phyloP scores from a whole-genome alignment of 1,140 invertebrate species.

The Hyphantria cunea region DNA sequence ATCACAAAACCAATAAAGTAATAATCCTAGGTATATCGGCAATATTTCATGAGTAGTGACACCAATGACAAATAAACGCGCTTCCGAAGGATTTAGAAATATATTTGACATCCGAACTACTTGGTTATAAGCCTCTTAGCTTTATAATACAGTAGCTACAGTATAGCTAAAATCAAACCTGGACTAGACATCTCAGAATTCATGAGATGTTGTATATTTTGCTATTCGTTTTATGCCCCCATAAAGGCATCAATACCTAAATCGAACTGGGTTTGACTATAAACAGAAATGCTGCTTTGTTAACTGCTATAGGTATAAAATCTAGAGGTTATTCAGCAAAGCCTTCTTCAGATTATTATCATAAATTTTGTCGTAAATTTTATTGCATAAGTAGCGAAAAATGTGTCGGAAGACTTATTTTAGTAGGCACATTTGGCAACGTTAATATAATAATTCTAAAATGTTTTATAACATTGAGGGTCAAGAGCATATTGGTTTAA shows the following conservation, averaged over 20 bases:
- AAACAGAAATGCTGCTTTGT: slow-evolving; percentile 17
- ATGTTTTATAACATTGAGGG: slow-evolving; percentile 13
- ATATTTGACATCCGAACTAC: neutral
- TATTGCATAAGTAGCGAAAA: slow-evolving; percentile 17
- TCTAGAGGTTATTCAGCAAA: neutral
- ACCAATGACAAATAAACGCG: neutral
- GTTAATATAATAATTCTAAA: slow-evolving; percentile 20
- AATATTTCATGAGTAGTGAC: neutral
- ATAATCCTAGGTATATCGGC: neutral
- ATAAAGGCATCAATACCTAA: neutral
- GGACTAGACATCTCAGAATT: neutral
- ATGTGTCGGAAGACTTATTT: slow-evolving; percentile 12
- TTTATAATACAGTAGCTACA: neutral
- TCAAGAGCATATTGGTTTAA: slow-evolving; percentile 20
- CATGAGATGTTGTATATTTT: neutral
- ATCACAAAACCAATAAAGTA: no score
- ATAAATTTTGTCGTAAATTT: slow-evolving; percentile 32
- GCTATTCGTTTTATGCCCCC: slow-evolving; percentile 3
- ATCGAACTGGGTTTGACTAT: neutral
- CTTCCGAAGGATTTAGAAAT: neutral
- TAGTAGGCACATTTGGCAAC: slow-evolving; percentile 7
- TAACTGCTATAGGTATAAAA: slow-evolving; percentile 2
- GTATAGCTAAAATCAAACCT: neutral
- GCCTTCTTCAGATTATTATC: slow-evolving; percentile 19
- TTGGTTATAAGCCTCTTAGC: neutral